Evolutionary conservation across 2,113 vertebrate genomes (phyloP).

Genomic region (Barnardius zonarius): DNA sequence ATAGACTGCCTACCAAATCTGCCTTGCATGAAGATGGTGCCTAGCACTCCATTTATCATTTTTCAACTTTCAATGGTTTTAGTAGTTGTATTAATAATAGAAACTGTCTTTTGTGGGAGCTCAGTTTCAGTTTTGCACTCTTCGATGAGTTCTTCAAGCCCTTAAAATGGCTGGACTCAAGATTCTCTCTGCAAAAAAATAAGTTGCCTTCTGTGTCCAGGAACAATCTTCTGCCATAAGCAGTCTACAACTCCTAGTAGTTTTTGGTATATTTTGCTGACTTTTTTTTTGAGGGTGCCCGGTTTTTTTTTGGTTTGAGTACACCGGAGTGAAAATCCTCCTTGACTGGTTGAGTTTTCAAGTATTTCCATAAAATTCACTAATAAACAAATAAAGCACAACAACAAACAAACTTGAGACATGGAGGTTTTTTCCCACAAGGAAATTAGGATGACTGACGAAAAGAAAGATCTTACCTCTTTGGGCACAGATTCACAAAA

Average conservation of each 20-base stretch:
- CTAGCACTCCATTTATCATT: slow-evolving; percentile 2
- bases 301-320: background rate
- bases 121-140: background rate
- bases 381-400: background rate
- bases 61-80: background rate
- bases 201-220: background rate
- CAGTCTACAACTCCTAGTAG: background rate
- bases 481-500: background rate
- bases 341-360: background rate
- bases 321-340: background rate
- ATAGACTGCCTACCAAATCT: slow-evolving; percentile 12
- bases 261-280: background rate
- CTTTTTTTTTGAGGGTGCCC: background rate
- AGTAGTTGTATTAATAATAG: background rate
- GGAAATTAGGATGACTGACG: background rate
- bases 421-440: background rate
- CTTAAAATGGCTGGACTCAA: background rate
- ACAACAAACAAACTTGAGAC: background rate
- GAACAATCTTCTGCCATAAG: background rate
- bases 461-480: background rate
- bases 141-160: background rate
- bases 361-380: background rate
- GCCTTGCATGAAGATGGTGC: background rate
- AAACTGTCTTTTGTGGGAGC: background rate
- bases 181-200: background rate